Percentiles rank a stretch among this genome's conserved stretches.
Conservation (phyloP, 2,888 invertebrate genomes). For the Vanessa cardui region DNA sequence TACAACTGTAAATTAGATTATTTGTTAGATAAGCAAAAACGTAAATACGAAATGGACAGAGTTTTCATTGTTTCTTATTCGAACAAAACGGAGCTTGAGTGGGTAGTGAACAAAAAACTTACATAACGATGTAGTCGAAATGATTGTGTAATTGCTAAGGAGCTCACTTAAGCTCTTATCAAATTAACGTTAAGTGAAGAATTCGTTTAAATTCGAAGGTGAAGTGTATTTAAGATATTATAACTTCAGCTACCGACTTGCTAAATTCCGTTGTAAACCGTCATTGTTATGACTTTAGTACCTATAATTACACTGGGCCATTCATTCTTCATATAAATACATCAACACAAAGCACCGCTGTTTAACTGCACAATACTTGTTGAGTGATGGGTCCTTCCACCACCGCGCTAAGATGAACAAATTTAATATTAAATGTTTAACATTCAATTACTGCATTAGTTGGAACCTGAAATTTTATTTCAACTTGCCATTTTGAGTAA, state of each 20-base stretch:
- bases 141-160: conserved; percentile 54
- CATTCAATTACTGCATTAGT: too few relatives aligned
- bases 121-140: conserved; percentile 60
- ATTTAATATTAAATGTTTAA: too few relatives aligned
- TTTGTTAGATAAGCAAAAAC: conserved; percentile 60
- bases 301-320: neutral
- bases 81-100: conserved; percentile 52
- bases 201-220: neutral
- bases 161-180: conserved; percentile 15
- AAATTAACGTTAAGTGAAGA: neutral
- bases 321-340: neutral
- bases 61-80: conserved; percentile 61
- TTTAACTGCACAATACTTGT: neutral
- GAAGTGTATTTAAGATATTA: too few relatives aligned
- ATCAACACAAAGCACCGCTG: neutral
- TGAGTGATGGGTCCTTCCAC: too few relatives aligned
- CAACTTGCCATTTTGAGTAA: too few relatives aligned
- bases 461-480: too few relatives aligned
- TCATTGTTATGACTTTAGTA: neutral
- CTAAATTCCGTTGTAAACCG: neutral
- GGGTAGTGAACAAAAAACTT: conserved; percentile 57
- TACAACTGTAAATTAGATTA: conserved; percentile 54
- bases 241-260: neutral
- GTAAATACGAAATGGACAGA: conserved; percentile 60
- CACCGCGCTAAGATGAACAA: too few relatives aligned